Conservation (phyloP, 37 sponge, comb jelly and placozoan species). For the Aplysina aerophoba region DNA sequence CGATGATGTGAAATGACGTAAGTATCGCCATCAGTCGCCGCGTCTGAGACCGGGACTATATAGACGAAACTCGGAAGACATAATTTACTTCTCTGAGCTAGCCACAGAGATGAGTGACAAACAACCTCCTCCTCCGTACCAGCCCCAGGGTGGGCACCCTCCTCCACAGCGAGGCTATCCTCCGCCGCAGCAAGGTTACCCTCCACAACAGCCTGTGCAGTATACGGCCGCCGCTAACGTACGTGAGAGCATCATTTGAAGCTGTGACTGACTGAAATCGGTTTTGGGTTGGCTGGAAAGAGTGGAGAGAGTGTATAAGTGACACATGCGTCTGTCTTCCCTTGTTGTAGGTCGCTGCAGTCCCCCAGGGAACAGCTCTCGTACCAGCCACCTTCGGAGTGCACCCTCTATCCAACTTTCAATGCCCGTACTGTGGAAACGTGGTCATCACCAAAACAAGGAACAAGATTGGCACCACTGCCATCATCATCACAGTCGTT, state of each 20-base stretch:
- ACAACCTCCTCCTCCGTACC: background rate
- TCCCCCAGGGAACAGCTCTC: background rate
- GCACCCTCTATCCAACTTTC: background rate
- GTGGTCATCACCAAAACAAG: background rate
- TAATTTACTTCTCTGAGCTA: no score
- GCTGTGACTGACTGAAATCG: no score
- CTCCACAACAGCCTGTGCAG: background rate
- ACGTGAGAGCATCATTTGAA: no score
- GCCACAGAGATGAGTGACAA: no score
- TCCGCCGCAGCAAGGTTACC: background rate
- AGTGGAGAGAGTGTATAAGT: no score
- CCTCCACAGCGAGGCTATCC: background rate
- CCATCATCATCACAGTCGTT: background rate
- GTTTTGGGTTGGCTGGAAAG: no score
- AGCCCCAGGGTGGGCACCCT: background rate
- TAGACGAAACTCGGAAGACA: no score
- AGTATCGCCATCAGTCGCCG: no score
- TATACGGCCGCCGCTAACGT: no score
- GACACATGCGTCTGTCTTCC: no score
- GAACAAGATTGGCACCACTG: background rate
- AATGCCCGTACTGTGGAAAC: conserved; percentile 18
- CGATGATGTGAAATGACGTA: no score
- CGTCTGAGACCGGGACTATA: no score
- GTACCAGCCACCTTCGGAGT: background rate
- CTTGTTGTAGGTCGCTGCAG: conserved; percentile 8